Evolutionary conservation across 2,797 vertebrate species (phyloP).

Genomic region (Smutsia temminckii): DNA sequence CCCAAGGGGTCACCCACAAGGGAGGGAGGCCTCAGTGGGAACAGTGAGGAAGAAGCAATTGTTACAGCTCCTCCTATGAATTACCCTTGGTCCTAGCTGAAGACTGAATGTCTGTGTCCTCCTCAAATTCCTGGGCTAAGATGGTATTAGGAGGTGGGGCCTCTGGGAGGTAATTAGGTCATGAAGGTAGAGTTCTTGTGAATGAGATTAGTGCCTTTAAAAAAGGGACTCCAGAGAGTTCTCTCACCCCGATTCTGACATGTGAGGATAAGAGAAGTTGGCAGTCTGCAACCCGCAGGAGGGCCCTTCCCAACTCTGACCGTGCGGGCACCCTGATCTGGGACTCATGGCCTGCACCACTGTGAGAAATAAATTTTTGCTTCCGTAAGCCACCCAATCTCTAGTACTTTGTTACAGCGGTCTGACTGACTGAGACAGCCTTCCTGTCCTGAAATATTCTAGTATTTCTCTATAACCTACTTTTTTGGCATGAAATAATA

Average conservation of each 20-base stretch:
- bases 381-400: neutral
- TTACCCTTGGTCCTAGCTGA: neutral
- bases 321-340: too few relatives aligned
- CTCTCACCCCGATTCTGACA: neutral
- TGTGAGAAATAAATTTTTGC: neutral
- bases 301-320: neutral
- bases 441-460: neutral
- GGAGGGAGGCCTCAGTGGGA: neutral
- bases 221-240: neutral
- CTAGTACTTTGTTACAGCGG: neutral
- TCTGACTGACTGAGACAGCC: neutral
- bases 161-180: neutral
- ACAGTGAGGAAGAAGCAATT: neutral
- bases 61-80: neutral
- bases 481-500: neutral
- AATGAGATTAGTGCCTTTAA: neutral
- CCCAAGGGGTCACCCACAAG: neutral
- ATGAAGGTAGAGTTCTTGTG: neutral
- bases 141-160: neutral
- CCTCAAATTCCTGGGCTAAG: neutral
- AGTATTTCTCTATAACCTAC: neutral
- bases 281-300: neutral
- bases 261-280: neutral
- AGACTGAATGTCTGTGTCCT: neutral
- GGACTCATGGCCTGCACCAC: neutral